Base-by-base conservation (phyloP, 1,140 invertebrate genomes). In the Lycorma delicatula region DNA sequence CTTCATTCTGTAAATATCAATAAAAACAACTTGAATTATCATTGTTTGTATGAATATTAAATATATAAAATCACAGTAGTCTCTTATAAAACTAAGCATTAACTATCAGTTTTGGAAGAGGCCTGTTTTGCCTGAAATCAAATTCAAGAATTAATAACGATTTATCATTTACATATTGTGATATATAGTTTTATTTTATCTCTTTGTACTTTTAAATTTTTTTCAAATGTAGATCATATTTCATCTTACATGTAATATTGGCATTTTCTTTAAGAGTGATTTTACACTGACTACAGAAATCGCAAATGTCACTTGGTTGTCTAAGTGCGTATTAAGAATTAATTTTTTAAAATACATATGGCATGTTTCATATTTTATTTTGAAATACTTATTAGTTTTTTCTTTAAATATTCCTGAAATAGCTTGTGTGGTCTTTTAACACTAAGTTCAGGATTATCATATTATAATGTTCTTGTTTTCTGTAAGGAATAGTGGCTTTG, bases 121-220 rank as follows among this genome's bases (percentile, higher is more conserved):
- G 55, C 12, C 29, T 36, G 54, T 61, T 61, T 47, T 61, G 60
- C 22, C 28, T 27, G 34, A 58, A 60, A 56, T 56, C 59, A 36
- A 60, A 60, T 26, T 60, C 53, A 11, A 56, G 23, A 5, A 60
- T 54, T 2, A 56, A 26, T n/a, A 49, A 16, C 13, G 51, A 23
- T 6, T 49, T 23, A 31, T 59, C 58, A 23, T 46, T 48, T 56
- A 16, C n/a, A 38, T 28, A 2, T n/a, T n/a, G 29, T 22, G n/a
- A n/a, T n/a, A 12, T 18, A 54, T 12, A 20, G 23, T 22, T 38
- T 54, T 13, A 11, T 41, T 56, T 56, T 5, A 56, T 16, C 12
- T 47, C 28, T 48, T 56, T 56, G 23, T 56, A 56, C 22, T n/a
- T n/a, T n/a, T n/a, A n/a, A n/a, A n/a, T n/a, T n/a, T n/a, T 46